Evolutionary conservation across 2,888 invertebrate genomes (phyloP), one percentile per base, ranked within the genome.

Genomic region (Tenthredo scrophulariae): DNA sequence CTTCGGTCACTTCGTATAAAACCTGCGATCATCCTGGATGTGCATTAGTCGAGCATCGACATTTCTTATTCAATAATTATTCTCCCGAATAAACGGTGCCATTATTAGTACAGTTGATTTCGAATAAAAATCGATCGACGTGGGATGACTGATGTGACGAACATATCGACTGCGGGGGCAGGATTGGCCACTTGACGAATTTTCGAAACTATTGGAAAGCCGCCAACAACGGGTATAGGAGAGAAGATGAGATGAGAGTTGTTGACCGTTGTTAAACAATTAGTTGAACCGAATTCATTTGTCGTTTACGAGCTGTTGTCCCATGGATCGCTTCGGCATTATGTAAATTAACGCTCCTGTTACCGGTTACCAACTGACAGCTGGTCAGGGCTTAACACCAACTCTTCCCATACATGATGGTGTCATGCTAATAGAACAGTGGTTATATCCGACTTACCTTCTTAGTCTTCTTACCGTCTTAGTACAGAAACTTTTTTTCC

Each of bases 191-290:
- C 72, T 74, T 37, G 72, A 43, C 72, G 13, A 43, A 74, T 74
- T 43, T 10, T 43, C 43, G 43, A 74, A 74, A 74, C 40, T 74
- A 74, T 74, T n/a, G 72, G 40, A 40, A 74, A 74, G 10, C 43
- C 13, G 15, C 67, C 67, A 67, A 18, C 67, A 67, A 18, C 33
- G 18, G 0, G 18, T 67, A 67, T 67, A 67, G 33, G 10, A 13
- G 29, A 26, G 65, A 15, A 67, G 67, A 67, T 10, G 22, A 74
- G 43, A 26, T n/a, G 13, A 22, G 43, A 26, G 26, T 43, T 74
- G 62, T 80, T 84, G 29, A 33, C 74, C 50, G 33, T 72, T 84
- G 62, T 77, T 65, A 29, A 84, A 77, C 84, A 43, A 50, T 84
- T 50, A 67, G 77, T 84, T 58, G 70, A 46, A 67, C 40, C 84